Conservation (phyloP, 2,888 invertebrate species). For the Xestia sexstrigata region DNA sequence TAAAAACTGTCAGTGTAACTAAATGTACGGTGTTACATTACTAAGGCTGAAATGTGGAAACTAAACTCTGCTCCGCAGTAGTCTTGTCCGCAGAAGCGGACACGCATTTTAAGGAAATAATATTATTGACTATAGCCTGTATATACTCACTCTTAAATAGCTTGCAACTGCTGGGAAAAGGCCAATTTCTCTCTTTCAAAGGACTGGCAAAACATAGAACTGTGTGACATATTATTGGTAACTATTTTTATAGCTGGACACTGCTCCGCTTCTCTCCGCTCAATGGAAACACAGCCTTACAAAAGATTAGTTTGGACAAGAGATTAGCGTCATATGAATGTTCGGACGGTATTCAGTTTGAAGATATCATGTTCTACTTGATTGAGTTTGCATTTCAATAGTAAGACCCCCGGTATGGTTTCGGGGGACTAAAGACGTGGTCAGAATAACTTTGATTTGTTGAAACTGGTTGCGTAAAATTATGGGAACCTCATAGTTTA, state of each 20-base stretch:
- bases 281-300: constrained; percentile 27
- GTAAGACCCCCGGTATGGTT: not conserved
- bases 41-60: too few species aligned
- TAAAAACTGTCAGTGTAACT: too few species aligned
- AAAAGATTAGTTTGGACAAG: constrained; percentile 73
- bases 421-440: not conserved
- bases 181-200: not conserved
- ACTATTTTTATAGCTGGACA: not conserved
- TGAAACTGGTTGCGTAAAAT: not conserved
- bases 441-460: not conserved
- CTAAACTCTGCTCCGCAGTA: too few species aligned
- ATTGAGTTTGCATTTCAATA: constrained; percentile 57
- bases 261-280: too few species aligned
- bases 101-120: too few species aligned
- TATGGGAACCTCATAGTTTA: not conserved
- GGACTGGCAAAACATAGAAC: not conserved
- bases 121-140: too few species aligned
- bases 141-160: too few species aligned
- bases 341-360: constrained; percentile 47
- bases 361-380: constrained; percentile 55
- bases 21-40: too few species aligned
- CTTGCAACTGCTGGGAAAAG: not conserved
- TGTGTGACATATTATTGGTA: not conserved
- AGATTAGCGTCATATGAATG: constrained; percentile 65
- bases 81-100: too few species aligned